These are phyloP conservation scores for Eubasilissa splendida DNA, from an alignment of 2,888 invertebrate species.

Conservation along the genomic window DNA sequence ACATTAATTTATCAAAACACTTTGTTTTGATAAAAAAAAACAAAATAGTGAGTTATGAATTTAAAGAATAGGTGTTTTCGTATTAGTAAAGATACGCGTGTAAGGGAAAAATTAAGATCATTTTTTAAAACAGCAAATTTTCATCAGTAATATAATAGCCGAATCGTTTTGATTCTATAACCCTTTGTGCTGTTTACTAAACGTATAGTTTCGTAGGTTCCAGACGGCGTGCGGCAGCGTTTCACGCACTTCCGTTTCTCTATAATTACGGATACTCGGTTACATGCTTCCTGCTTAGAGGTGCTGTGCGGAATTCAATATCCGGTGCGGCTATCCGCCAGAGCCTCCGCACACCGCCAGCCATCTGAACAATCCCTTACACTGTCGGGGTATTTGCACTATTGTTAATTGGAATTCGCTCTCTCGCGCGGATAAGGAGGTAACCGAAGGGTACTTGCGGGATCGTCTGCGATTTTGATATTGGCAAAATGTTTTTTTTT, in stretches of 20 bases:
- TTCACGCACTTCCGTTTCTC: constrained; percentile 12
- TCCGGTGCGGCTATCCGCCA: constrained; percentile 46
- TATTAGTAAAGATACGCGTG: no score
- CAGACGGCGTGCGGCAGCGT: not conserved
- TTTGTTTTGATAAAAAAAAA: no score
- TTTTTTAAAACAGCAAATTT: no score
- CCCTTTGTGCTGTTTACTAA: no score
- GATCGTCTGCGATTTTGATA: constrained; percentile 7
- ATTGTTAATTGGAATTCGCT: constrained; percentile 34
- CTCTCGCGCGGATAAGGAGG: not conserved
- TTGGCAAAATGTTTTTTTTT: not conserved
- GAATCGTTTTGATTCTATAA: no score
- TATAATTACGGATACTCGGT: constrained; percentile 54
- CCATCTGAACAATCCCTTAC: not conserved
- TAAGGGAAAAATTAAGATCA: no score
- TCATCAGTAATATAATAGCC: no score
- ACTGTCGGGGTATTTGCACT: constrained; percentile 29
- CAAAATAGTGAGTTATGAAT: no score
- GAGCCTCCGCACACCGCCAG: constrained; percentile 1
- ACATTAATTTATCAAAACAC: no score
- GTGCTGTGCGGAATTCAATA: constrained; percentile 54
- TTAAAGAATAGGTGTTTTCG: no score
- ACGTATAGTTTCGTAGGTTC: no score
- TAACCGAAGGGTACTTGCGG: constrained; percentile 14
- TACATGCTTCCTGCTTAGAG: constrained; percentile 49